A percentile compares a stretch with the other conserved stretches of the same genome.
phyloP scores from a whole-genome alignment of 2,888 invertebrate species.

The Toxonevra muliebris region DNA sequence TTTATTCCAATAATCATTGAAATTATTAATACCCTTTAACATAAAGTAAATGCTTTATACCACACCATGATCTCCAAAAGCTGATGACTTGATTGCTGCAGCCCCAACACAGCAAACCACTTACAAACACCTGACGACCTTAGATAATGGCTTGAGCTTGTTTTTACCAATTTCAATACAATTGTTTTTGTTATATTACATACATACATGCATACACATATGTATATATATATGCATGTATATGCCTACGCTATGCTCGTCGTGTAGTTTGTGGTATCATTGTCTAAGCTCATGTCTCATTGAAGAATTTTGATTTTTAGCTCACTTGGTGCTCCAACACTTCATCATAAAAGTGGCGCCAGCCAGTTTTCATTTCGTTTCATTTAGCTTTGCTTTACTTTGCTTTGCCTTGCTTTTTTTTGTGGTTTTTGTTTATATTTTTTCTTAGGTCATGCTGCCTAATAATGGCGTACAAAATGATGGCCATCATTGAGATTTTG shows the following conservation, averaged over 20 bases:
- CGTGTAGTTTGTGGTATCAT: neutral
- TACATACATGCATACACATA: neutral
- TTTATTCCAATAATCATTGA: too few relatives aligned
- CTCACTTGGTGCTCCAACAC: slow-evolving; percentile 18
- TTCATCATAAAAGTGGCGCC: slow-evolving; percentile 46
- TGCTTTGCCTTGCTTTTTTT: neutral
- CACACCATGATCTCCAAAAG: too few relatives aligned
- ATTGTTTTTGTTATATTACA: neutral
- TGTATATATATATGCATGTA: neutral
- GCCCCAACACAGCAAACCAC: too few relatives aligned
- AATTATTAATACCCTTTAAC: too few relatives aligned
- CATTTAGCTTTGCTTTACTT: too few relatives aligned
- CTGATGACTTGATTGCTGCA: too few relatives aligned
- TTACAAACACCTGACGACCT: too few relatives aligned
- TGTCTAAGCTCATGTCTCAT: slow-evolving; percentile 13
- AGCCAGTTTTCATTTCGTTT: slow-evolving; percentile 36
- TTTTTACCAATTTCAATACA: too few relatives aligned
- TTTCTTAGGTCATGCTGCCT: slow-evolving; percentile 7
- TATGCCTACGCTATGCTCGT: neutral
- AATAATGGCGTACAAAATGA: neutral
- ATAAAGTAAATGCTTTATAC: too few relatives aligned
- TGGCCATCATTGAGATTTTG: neutral
- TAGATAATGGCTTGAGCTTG: too few relatives aligned
- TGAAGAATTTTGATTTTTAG: neutral
- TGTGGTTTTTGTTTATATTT: neutral